Evolutionary conservation across 1,140 invertebrate genomes (phyloP), one percentile per base, ranked within the genome.

Genomic region (Aphelinus atriplicis): DNA sequence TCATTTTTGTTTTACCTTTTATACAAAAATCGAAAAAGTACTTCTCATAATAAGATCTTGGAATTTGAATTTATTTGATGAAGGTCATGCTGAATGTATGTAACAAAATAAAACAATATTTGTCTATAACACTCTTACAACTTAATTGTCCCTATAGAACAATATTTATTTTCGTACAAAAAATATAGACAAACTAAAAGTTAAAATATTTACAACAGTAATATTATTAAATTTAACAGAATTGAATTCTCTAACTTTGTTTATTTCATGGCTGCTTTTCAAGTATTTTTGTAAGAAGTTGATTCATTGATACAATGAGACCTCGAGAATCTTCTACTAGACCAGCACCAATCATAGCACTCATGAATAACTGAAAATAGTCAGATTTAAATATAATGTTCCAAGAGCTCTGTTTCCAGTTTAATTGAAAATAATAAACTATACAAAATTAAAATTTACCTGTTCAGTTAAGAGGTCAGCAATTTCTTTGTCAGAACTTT

Each of bases 311-410:
- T 7, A 91, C 91, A 6, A 98, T 88, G 67, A 98, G 89, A 77
- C 92, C 91, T 76, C 96, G 90, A 0, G 97, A 94, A 89, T 99
- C 97, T 84, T 97, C 95, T 1, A 97, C 91, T n/a, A 99, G 89
- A 7, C 97, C 97, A 61, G 97, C 97, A 43, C 93, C 93, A 3
- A 98, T 94, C 95, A 99, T 96, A 1, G 97, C 95, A 88, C 98
- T 97, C 60, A 93, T 93, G 84, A 97, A 98, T 7, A 99, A 84
- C 93, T 96, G 80, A 75, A 90, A 86, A 83, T 82, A 80, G 53
- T 60, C 81, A 81, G 80, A 78, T 67, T 46, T 73, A 77, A 78
- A 60, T 65, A 58, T 51, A 26, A 26, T 26, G 26, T 26, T 26
- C 26, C 63, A 68, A 7, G 43, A 45, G 45, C 45, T 57, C 9